These are phyloP conservation scores for Corythaeola cristata DNA, from an alignment of 2,113 vertebrate genomes.

Conservation along the genomic window DNA sequence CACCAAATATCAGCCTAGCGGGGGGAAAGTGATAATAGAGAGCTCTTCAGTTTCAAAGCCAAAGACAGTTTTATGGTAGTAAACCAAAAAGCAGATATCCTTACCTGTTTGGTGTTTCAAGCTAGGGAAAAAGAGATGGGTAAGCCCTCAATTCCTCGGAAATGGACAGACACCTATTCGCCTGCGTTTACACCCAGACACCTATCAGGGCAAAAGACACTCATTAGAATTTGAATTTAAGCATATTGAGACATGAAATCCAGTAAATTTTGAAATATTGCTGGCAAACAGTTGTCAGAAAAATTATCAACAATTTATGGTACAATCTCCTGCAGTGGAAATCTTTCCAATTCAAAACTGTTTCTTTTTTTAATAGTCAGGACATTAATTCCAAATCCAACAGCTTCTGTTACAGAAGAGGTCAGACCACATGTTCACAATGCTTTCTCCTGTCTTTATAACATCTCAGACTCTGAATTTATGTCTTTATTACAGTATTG, in stretches of 20 bases:
- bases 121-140: background rate
- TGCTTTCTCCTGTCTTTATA: background rate
- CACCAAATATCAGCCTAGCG: background rate
- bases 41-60: background rate
- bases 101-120: background rate
- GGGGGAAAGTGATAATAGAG: background rate
- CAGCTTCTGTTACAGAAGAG: background rate
- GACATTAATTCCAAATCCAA: background rate
- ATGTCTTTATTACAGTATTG: slow-evolving; percentile 21
- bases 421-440: background rate
- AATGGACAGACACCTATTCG: background rate
- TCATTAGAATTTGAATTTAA: background rate
- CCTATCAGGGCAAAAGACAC: background rate
- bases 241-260: background rate
- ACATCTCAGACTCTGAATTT: background rate
- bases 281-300: background rate
- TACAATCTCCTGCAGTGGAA: background rate
- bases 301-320: background rate
- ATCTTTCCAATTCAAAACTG: background rate
- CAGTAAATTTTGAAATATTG: background rate
- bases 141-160: background rate
- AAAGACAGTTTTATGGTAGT: background rate
- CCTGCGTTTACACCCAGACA: background rate
- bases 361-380: background rate
- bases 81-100: background rate